phyloP scores from a whole-genome alignment of 2,888 invertebrate species.

The Digitonthophagus gazella region DNA sequence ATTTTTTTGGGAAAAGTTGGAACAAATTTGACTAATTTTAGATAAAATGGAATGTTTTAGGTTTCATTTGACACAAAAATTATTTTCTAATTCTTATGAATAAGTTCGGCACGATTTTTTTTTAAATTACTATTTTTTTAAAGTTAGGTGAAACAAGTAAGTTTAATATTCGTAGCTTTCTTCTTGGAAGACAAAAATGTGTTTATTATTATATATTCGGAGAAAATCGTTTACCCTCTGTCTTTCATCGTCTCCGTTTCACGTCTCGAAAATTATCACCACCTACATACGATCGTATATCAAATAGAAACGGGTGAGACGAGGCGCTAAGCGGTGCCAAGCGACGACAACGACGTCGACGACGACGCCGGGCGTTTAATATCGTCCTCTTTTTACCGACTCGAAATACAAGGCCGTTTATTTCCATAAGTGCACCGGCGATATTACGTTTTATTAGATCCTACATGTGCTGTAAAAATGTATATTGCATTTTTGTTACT shows the following conservation, averaged over 20 bases:
- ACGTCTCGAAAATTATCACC: neutral
- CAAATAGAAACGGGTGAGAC: neutral
- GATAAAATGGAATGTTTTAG: too few species aligned
- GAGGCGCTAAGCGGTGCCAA: neutral
- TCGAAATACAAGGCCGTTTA: slow-evolving; percentile 10
- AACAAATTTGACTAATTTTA: too few species aligned
- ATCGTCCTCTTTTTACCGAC: neutral
- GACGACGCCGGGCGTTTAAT: slow-evolving; percentile 7
- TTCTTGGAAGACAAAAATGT: neutral
- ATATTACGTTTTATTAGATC: slow-evolving; percentile 15
- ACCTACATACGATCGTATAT: neutral
- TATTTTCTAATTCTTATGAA: too few species aligned
- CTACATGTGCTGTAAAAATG: neutral
- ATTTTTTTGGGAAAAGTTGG: too few species aligned
- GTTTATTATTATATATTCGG: neutral
- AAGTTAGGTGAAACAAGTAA: too few species aligned
- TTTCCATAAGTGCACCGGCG: slow-evolving; percentile 12
- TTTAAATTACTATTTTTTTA: too few species aligned
- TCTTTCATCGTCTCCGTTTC: neutral
- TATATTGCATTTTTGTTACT: neutral
- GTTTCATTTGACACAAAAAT: too few species aligned
- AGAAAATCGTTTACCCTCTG: neutral
- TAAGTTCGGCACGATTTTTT: too few species aligned
- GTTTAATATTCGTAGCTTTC: neutral
- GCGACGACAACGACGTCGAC: neutral